Conservation (phyloP, 2,888 invertebrate species). For the Phyto melanocephala region DNA sequence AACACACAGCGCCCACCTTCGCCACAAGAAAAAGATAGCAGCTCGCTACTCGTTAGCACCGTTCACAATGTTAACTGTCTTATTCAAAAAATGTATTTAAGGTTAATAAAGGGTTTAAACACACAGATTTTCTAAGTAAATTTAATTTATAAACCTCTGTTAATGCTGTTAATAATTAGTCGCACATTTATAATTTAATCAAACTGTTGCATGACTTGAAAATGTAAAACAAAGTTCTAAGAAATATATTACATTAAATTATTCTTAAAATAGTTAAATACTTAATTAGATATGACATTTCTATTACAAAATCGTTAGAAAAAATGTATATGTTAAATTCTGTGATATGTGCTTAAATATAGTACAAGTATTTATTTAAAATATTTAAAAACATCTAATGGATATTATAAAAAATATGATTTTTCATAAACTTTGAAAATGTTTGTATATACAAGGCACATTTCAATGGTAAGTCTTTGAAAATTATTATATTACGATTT, state of each 20-base stretch:
- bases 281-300: background rate
- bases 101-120: no score
- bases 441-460: conserved; percentile 62
- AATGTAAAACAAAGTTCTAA: no score
- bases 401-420: background rate
- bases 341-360: conserved; percentile 36
- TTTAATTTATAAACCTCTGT: background rate
- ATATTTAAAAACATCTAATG: conserved; percentile 12
- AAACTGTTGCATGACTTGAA: no score
- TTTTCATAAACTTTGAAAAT: background rate
- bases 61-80: no score
- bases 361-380: conserved; percentile 18
- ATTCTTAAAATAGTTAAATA: background rate
- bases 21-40: no score
- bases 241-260: background rate
- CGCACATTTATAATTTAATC: background rate
- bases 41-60: no score
- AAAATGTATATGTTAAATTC: conserved; percentile 11
- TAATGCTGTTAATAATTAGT: no score
- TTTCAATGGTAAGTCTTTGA: conserved; percentile 19
- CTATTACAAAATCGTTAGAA: background rate
- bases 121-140: no score
- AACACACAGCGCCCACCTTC: no score
- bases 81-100: no score
- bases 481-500: background rate